Base-by-base conservation (phyloP, 1,140 invertebrate genomes). In the Aphaenogaster floridana region DNA sequence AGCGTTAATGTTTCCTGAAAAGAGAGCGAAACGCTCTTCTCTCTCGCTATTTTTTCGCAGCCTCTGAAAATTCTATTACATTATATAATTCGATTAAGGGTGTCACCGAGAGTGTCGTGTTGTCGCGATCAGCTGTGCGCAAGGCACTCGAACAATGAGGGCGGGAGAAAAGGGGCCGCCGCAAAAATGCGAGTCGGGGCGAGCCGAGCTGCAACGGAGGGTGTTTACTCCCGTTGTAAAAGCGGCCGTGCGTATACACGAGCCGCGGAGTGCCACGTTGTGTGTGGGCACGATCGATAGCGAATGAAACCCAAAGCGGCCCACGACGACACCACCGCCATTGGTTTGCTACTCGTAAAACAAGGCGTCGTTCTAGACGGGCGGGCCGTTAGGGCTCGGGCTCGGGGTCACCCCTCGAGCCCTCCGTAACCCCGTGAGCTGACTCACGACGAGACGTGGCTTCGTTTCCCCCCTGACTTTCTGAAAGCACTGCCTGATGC, bases 311-410 rank as follows among this genome's bases (percentile, higher is more conserved):
- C 48, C 50, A 77, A 87, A 77, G 84, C 84, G 69, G 48, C 83
- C 64, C 57, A 84, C 36, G 66, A 50, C 69, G 88, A 57, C 66
- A 72, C 74, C 48, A 72, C 74, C 48, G 88, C 68, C 72, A 80
- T 90, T 90, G 78, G 85, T 88, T 86, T 88, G 78, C 48, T 28
- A 84, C 59, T 84, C 85, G 85, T 87, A 87, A 90, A 90, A 21
- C 88, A 63, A 57, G 57, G 59, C 57, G 54, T 36, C 57, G 72
- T 81, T 86, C 80, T n/a, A 72, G 77, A 68, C n/a, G 69, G 74
- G 61, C 52, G 57, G 63, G 17, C 39, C 54, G 87, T 72, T 80
- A 80, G 68, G 72, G 61, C 45, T 64, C 34, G 15, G 63, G 39
- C 45, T 64, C 34, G 15, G 63, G 39, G 39, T 59, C 68, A 59